Percentiles rank a stretch among this genome's conserved stretches.
Evolutionary conservation across 2,888 invertebrate species (phyloP).

Genomic region (Anaspis maculata): DNA sequence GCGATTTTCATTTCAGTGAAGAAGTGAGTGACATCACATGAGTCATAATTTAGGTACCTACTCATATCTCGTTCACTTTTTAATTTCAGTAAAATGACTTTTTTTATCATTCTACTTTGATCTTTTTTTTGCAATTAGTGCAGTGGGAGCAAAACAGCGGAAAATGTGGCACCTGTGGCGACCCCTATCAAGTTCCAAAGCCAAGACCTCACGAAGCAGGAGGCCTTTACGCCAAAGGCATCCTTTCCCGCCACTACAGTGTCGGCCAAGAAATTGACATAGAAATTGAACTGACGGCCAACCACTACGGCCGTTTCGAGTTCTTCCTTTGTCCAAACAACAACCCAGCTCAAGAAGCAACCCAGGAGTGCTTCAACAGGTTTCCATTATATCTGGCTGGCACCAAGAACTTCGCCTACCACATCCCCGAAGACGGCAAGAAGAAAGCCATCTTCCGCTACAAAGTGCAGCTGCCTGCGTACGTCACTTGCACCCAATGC

Average conservation of each 20-base stretch:
- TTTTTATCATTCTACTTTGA: no score
- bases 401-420: conserved; percentile 51
- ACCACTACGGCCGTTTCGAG: conserved; percentile 82
- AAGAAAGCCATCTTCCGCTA: conserved; percentile 49
- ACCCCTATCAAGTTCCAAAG: conserved; percentile 60
- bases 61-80: no score
- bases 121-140: no score
- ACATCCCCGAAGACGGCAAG: conserved; percentile 35
- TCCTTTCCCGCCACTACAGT: conserved; percentile 72
- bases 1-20: no score
- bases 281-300: conserved; percentile 81
- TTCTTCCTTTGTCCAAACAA: conserved; percentile 81
- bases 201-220: conserved; percentile 87
- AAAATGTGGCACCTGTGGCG: conserved; percentile 85
- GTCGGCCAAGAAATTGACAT: conserved; percentile 82
- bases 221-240: conserved; percentile 78
- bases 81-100: no score
- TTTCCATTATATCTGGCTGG: conserved; percentile 68
- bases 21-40: no score
- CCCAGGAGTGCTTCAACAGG: conserved; percentile 77
- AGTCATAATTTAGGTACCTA: no score
- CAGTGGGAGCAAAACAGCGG: conserved; percentile 84
- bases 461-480: conserved; percentile 69
- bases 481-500: conserved; percentile 79
- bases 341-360: conserved; percentile 67